Evolutionary conservation across 2,113 vertebrate genomes (phyloP).

Genomic region (Chitala chitala): DNA sequence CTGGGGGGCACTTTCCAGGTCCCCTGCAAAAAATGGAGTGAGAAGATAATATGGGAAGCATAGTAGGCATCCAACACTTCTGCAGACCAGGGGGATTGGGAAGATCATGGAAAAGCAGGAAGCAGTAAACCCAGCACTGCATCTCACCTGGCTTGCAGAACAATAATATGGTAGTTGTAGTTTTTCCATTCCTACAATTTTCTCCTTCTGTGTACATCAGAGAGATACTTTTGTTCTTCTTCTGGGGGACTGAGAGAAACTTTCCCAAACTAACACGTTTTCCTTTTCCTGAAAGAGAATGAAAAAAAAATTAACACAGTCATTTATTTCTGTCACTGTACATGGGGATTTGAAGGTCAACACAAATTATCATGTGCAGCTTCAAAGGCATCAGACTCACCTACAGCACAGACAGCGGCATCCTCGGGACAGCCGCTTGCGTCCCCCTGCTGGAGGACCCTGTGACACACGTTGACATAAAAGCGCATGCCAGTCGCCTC

Average conservation of each 20-base stretch:
- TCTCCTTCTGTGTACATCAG: constrained; percentile 79
- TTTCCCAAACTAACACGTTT: constrained; percentile 69
- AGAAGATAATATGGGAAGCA: not conserved
- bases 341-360: no score
- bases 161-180: constrained; percentile 72
- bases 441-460: constrained; percentile 62
- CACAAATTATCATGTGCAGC: no score
- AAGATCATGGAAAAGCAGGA: no score
- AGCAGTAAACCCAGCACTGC: no score
- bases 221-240: constrained; percentile 68
- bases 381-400: no score
- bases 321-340: not conserved
- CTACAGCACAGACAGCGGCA: constrained; percentile 78
- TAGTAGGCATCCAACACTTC: no score
- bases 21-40: constrained; percentile 57
- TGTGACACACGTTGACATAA: constrained; percentile 86
- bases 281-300: constrained; percentile 60
- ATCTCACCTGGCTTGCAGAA: constrained; percentile 80
- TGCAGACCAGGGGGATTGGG: not conserved
- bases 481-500: constrained; percentile 57
- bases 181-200: constrained; percentile 62
- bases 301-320: constrained; percentile 9
- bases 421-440: constrained; percentile 64
- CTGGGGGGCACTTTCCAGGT: constrained; percentile 79
- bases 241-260: constrained; percentile 74